Evolutionary conservation across 1,140 invertebrate species (phyloP).

Genomic region (Leptinotarsa lineolata): DNA sequence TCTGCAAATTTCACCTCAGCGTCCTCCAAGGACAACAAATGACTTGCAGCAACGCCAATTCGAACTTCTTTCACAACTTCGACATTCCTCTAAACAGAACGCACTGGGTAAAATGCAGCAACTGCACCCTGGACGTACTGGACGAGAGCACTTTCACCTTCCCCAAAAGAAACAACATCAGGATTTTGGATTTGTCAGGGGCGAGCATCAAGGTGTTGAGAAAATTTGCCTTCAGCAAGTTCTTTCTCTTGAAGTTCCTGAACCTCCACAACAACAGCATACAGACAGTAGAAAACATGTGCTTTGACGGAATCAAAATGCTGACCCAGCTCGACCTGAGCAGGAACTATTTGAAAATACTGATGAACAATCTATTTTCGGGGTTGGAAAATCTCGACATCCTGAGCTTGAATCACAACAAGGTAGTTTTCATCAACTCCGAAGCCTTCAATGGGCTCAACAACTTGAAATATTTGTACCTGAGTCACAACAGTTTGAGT

Average conservation of each 20-base stretch:
- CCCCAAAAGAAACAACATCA: conserved; percentile 45
- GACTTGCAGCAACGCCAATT: conserved; percentile 44
- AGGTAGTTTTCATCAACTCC: conserved; percentile 43
- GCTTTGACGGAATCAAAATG: conserved; percentile 41
- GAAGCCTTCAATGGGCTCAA: conserved; percentile 48
- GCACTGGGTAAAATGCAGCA: conserved; percentile 46
- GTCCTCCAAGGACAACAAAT: conserved; percentile 39
- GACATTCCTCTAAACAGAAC: conserved; percentile 42
- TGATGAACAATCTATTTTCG: conserved; percentile 45
- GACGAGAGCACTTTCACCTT: conserved; percentile 47
- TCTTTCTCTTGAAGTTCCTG: conserved; percentile 44
- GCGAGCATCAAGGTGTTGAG: conserved; percentile 37
- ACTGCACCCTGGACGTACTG: conserved; percentile 44
- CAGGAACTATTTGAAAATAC: conserved; percentile 42
- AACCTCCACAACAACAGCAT: conserved; percentile 46
- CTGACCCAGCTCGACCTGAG: conserved; percentile 49
- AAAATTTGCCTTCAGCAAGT: conserved; percentile 43
- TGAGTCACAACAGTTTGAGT: conserved; percentile 46
- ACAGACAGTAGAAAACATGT: conserved; percentile 38
- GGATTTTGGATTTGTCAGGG: conserved; percentile 41
- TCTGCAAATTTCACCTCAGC: conserved; percentile 33
- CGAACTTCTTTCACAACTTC: conserved; percentile 42
- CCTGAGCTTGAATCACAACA: conserved; percentile 47
- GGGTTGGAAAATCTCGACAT: conserved; percentile 49
- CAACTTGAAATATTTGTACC: conserved; percentile 49